These are phyloP conservation scores for Deladenus siricidicola DNA, from an alignment of 2,888 invertebrate genomes.

Conservation along the genomic window DNA sequence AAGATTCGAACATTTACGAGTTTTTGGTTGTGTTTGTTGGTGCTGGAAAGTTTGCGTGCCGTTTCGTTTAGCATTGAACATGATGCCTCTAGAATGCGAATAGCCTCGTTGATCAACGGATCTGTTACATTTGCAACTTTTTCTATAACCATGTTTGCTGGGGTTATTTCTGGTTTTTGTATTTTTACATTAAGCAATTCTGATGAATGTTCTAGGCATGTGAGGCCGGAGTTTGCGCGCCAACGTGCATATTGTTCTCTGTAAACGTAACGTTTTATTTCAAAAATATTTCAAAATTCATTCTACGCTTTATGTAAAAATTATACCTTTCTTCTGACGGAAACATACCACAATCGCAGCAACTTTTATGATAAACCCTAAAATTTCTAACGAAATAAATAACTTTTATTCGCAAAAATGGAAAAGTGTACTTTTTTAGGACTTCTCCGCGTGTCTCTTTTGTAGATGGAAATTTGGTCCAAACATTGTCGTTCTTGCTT, in stretches of 20 bases:
- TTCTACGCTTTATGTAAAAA: not conserved
- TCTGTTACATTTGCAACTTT: not conserved
- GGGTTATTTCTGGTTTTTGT: not conserved
- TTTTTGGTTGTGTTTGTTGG: no score
- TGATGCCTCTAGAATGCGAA: constrained; percentile 17
- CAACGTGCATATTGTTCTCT: not conserved
- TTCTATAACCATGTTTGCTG: not conserved
- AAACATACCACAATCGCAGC: not conserved
- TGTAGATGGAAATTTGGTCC: no score
- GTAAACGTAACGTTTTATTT: no score
- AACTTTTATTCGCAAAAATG: no score
- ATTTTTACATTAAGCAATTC: not conserved
- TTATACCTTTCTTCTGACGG: not conserved
- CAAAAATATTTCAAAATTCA: not conserved
- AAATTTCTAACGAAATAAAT: not conserved
- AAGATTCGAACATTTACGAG: no score
- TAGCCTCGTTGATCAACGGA: constrained; percentile 11
- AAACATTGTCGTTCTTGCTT: no score
- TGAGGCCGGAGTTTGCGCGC: not conserved
- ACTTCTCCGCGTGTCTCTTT: no score
- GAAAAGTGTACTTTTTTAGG: no score
- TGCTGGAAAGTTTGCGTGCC: not conserved
- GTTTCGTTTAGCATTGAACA: constrained; percentile 19
- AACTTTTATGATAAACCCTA: not conserved
- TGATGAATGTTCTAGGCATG: not conserved